Evolutionary conservation across 2,113 vertebrate genomes (phyloP), one percentile per base, ranked within the genome.

Genomic region (Pteruthius melanotis): DNA sequence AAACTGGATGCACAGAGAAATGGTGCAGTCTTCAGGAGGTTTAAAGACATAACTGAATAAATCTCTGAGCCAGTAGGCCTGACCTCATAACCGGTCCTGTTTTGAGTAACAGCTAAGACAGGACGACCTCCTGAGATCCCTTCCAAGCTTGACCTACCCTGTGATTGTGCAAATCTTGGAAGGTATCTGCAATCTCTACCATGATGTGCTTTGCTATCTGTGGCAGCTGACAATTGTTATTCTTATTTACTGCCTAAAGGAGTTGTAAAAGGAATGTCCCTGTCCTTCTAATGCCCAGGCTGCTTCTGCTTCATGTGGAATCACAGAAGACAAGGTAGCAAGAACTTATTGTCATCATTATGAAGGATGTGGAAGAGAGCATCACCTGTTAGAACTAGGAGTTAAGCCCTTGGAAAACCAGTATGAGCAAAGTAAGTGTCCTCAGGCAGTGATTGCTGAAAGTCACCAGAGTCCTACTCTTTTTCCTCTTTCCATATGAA

Each of bases 121-220:
- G 44, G 6, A 39, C 56, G 57, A 75, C 30, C 13, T 87, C 42
- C 74, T 59, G 65, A 92, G 65, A 59, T 70, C 11, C 11, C 26
- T 66, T 53, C 24, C 16, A 50, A 68, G 5, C 57, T 27, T 68
- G 18, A 82, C 27, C 27, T 37, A 15, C 9, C 10, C 22, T 31
- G 40, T 53, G 26, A 40, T 15, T 87, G 15, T 23, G 9, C 0
- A 5, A 75, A 22, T 64, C 3, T 3, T 33, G 14, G 14, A 47
- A 47, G 6, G 39, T 26, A 54, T 45, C 24, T 69, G 4, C 61
- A 54, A 16, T 54, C 13, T 49, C 42, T 59, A 16, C 15, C 5
- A 7, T 2, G 8, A 50, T 0, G 8, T 66, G 13, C 15, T 65
- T 81, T 6, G 2, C 20, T 75, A 3, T 16, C 39, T 66, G 15